Percentiles rank a stretch among this genome's conserved stretches.
Conservation (phyloP, 2,888 invertebrate genomes). For the Sminthurides aquaticus region DNA sequence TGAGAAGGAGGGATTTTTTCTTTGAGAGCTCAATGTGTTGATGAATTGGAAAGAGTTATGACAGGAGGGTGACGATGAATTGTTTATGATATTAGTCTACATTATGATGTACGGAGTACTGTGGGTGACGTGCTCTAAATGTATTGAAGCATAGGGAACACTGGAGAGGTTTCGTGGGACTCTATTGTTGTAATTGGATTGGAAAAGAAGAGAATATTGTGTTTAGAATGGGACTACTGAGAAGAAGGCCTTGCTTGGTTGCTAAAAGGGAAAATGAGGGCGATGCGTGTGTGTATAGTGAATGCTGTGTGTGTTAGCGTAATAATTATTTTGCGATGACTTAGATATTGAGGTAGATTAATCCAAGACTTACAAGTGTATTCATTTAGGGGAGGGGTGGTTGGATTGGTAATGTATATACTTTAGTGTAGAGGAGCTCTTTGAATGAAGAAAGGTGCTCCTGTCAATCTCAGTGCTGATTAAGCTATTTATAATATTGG, state of each 20-base stretch:
- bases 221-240: too few species aligned
- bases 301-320: not conserved
- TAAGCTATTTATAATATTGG: constrained; percentile 5
- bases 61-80: not conserved
- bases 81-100: not conserved
- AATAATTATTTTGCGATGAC: not conserved
- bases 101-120: not conserved
- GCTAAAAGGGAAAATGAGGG: too few species aligned
- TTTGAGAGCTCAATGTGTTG: not conserved
- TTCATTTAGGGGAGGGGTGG: too few species aligned
- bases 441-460: not conserved
- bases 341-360: not conserved
- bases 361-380: constrained; percentile 9
- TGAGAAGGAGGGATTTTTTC: not conserved
- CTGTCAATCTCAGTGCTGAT: constrained; percentile 3
- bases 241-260: too few species aligned
- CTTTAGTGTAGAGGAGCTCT: too few species aligned
- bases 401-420: not conserved
- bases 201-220: not conserved
- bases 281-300: not conserved
- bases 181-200: not conserved
- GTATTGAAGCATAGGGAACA: too few species aligned
- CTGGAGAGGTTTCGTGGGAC: constrained; percentile 6
- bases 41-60: not conserved
- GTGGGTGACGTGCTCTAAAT: too few species aligned